Evolutionary conservation across 1,140 invertebrate genomes (phyloP), one percentile per base, ranked within the genome.

Genomic region (Heliconius nattereri): DNA sequence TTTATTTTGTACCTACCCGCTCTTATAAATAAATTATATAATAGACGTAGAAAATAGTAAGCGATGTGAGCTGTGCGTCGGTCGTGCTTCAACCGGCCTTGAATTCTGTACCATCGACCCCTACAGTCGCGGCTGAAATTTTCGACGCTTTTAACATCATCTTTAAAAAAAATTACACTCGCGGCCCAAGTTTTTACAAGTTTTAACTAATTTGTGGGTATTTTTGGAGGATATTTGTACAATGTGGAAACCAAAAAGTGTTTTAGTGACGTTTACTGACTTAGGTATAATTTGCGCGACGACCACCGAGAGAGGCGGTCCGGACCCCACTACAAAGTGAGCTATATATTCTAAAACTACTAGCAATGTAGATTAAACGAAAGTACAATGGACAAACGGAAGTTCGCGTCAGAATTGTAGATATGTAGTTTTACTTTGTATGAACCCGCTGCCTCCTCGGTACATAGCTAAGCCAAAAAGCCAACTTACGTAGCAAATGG

Each of bases 381-480:
- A 19, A 66, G 60, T 29, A 66, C 60, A 66, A 66, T 2, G 11
- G 26, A 26, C 60, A 29, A 6, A 26, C 3, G 9, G 26, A 16
- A 66, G 60, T 29, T 66, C 26, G 60, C 6, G 26, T 66, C 23
- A 66, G 3, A 6, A 20, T 29, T 26, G 13, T 26, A 13, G 5
- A 66, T 29, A 29, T 29, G 1, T 66, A 29, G 60, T 66, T 52
- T 9, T 6, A 29, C 23, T 66, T 66, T 66, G 60, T 26, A 66
- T 23, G 60, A 66, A 29, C 60, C 26, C 23, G 26, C 23, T 26
- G 11, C 60, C 13, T 29, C 60, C 11, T 66, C 60, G 60, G 60
- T 66, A 87, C 81, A 85, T 90, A 91, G 90, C 85, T 87, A 91
- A 91, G 91, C 91, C 91, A 93, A 93, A 93, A 89, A 91, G 90